Evolutionary conservation across 2,888 invertebrate species (phyloP), one percentile per base, ranked within the genome.

Genomic region (Temnothorax rugatulus): DNA sequence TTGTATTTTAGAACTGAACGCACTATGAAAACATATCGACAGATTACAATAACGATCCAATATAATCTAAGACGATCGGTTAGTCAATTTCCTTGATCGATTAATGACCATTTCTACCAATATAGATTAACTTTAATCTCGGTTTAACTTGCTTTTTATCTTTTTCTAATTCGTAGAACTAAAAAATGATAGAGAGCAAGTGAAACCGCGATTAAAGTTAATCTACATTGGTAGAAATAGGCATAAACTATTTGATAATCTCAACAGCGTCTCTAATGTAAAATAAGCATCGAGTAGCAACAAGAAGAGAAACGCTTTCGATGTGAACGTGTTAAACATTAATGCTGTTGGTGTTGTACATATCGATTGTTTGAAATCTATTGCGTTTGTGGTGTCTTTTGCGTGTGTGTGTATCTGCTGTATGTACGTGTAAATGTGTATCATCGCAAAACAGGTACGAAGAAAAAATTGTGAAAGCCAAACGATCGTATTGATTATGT

Each of bases 391-490:
- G 44, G 29, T 77, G 63, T 79, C n/a, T 79, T 13, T 47, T 79
- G 29, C 69, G 29, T 25, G 50, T 73, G 29, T 66, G 21, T 21
- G 41, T 61, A 13, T 34, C 1, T 44, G n/a, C 3, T 34, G 3
- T 44, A n/a, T 66, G 21, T 41, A 21, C 11, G n/a, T 18, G 47
- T 68, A 8, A 54, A 41, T 41, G 34, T 38, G 21, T 59, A 38
- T 50, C 18, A 69, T 77, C 41, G 77, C 61, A 85, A 50, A 84
- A 84, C 57, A 85, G 73, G 64, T 85, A 87, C 83, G 73, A 84
- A 81, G 82, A 83, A 84, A 82, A 82, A 83, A 87, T 81, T 81
- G 87, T 87, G 86, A 82, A 91, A 92, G 90, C 91, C 89, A 92
- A 92, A 92, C 89, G 87, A 91, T 85, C 85, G 87, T 87, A 86